phyloP scores from a whole-genome alignment of 2,888 invertebrate species.

The Hydrotaea diabolus region DNA sequence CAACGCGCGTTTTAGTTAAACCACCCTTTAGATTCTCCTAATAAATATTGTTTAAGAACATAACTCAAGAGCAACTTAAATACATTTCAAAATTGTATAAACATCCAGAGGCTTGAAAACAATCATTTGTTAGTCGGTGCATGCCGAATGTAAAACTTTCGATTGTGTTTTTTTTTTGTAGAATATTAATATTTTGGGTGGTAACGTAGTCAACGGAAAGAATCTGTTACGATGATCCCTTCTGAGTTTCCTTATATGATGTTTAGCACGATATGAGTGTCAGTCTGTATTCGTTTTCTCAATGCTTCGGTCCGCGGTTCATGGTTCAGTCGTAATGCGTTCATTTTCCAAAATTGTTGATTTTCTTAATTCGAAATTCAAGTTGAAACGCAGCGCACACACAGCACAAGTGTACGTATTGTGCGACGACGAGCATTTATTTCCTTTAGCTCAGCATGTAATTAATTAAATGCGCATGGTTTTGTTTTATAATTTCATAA shows the following conservation, averaged over 20 bases:
- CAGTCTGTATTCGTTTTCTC: not conserved
- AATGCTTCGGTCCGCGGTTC: not conserved
- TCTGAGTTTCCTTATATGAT: not conserved
- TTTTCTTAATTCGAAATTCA: slow-evolving; percentile 49
- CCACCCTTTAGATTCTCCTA: no score
- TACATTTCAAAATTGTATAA: no score
- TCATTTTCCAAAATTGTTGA: slow-evolving; percentile 30
- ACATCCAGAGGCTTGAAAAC: no score
- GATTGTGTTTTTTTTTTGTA: not conserved
- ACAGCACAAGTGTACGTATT: slow-evolving; percentile 54
- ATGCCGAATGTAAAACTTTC: no score
- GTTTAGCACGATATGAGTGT: not conserved
- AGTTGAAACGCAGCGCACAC: slow-evolving; percentile 57
- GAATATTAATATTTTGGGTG: not conserved
- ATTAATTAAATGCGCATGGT: slow-evolving; percentile 62
- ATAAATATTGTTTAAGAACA: no score
- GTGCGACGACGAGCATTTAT: slow-evolving; percentile 33
- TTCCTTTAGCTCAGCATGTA: slow-evolving; percentile 67
- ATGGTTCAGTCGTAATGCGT: slow-evolving; percentile 15
- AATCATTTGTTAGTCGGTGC: no score
- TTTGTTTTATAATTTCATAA: slow-evolving; percentile 64
- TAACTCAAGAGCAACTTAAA: no score
- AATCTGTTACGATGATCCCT: slow-evolving; percentile 6
- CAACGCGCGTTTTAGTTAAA: no score
- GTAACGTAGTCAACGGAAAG: not conserved